Conservation (phyloP, 1,140 invertebrate species). For the Radopholus similis region DNA sequence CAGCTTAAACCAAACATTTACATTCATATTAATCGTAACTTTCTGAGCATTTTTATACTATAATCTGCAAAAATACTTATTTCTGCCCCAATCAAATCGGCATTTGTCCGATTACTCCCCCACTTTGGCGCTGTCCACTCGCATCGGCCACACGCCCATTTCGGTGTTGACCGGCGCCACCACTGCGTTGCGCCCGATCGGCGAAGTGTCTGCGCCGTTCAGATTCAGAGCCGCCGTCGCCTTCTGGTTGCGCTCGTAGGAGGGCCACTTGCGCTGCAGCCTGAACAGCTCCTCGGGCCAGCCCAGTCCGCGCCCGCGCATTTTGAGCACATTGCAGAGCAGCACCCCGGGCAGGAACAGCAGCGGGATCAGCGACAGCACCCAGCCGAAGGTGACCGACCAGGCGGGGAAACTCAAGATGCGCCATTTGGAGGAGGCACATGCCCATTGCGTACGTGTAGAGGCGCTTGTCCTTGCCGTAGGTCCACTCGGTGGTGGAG, state of each 20-base stretch:
- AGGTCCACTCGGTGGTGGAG: neutral
- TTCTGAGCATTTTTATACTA: no score
- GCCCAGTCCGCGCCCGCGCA: slow-evolving; percentile 23
- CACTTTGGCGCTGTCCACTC: no score
- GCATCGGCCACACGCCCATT: no score
- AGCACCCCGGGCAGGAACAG: slow-evolving; percentile 27
- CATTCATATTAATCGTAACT: no score
- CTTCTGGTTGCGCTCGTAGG: slow-evolving; percentile 20
- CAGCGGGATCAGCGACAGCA: slow-evolving; percentile 27
- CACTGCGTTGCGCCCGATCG: no score
- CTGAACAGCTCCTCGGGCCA: slow-evolving; percentile 30
- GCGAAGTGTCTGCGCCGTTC: no score
- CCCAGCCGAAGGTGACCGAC: slow-evolving; percentile 33
- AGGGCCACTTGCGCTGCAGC: slow-evolving; percentile 36
- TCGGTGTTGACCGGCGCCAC: no score
- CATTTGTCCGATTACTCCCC: no score
- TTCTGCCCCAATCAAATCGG: no score
- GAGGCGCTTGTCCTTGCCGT: slow-evolving; percentile 35
- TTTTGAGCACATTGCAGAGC: slow-evolving; percentile 27
- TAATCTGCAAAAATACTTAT: no score
- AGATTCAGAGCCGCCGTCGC: no score
- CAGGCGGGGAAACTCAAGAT: slow-evolving; percentile 24
- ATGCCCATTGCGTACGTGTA: neutral
- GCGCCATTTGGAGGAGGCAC: neutral
- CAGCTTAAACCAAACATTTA: no score